These are phyloP conservation scores for Neocrepidodera transversa DNA, from an alignment of 2,888 invertebrate species.

Conservation along the genomic window DNA sequence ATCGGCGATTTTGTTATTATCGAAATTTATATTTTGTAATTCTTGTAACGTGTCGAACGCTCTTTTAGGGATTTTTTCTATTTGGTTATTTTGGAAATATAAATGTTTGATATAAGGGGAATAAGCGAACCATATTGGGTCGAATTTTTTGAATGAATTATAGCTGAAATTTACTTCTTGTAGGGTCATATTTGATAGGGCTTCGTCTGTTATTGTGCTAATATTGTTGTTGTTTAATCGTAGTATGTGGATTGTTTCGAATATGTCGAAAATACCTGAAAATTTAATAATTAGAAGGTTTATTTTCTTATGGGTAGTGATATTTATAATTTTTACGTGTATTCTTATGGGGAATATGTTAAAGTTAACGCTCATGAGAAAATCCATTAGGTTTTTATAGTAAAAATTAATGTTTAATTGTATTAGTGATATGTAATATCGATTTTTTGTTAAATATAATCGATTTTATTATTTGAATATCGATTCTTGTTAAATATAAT, in stretches of 20 bases:
- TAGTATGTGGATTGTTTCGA: slow-evolving; percentile 18
- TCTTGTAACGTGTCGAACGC: slow-evolving; percentile 9
- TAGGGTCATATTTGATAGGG: slow-evolving; percentile 21
- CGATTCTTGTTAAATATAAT: too few species aligned
- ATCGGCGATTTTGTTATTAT: slow-evolving; percentile 5
- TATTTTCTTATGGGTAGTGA: too few species aligned
- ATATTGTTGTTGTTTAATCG: slow-evolving; percentile 17
- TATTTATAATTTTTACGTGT: too few species aligned
- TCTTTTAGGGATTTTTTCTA: not conserved
- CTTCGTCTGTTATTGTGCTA: slow-evolving; percentile 18
- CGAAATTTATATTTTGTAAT: slow-evolving; percentile 2
- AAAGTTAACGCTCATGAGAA: too few species aligned
- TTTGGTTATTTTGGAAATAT: slow-evolving; percentile 12
- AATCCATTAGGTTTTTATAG: too few species aligned
- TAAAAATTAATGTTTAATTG: too few species aligned
- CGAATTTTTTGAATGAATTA: slow-evolving; percentile 9
- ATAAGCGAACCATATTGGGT: slow-evolving; percentile 15
- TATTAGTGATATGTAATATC: too few species aligned
- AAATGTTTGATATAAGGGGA: slow-evolving; percentile 11
- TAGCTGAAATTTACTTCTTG: slow-evolving; percentile 18
- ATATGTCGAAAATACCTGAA: slow-evolving; percentile 19
- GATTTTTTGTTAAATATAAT: too few species aligned
- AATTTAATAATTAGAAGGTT: not conserved
- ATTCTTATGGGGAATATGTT: too few species aligned
- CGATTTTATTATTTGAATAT: too few species aligned